Evolutionary conservation across 1,140 invertebrate genomes (phyloP), one percentile per base, ranked within the genome.

Genomic region (Anastatus disparis): DNA sequence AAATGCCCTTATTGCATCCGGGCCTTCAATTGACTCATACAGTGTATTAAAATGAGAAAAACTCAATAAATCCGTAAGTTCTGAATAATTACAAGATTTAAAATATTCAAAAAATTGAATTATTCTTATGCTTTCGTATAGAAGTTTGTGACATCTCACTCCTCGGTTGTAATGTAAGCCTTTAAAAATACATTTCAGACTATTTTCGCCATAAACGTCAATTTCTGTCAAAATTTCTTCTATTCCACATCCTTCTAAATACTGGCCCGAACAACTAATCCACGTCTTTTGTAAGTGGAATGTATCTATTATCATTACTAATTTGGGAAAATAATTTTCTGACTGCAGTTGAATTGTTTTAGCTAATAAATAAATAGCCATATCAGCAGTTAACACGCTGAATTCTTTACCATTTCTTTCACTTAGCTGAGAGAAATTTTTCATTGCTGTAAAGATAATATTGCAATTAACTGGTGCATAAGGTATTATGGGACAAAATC

Each of bases 201-300:
- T 73, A 73, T 65, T 70, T 42, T 27, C 59, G 38, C 40, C 40
- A 42, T 62, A 62, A 15, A 62, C 3, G 24, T 46, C 26, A 44
- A 20, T 13, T 26, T 46, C 70, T 35, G 58, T 62, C 20, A 70
- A 31, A 66, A 70, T 68, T 64, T 29, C 29, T 29, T 71, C 67
- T 17, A 73, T 44, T 67, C 68, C 66, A 71, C 63, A 67, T n/a
- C 68, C 72, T 73, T 66, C 62, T 56, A 70, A 17, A 66, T 62
- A 70, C 56, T 75, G 65, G 27, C 71, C 71, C 44, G 73, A 66
- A 20, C 72, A 68, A 27, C 59, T 53, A 15, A 75, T 42, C 38
- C 58, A 73, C 24, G 64, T 73, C 62, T 68, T 75, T 70, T 69
- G 67, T 24, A 75, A 66, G 65, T 70, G 69, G 48, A 74, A 74